Evolutionary conservation across 2,797 vertebrate species (phyloP).

Genomic region (Oryzias dopingdopingensis): DNA sequence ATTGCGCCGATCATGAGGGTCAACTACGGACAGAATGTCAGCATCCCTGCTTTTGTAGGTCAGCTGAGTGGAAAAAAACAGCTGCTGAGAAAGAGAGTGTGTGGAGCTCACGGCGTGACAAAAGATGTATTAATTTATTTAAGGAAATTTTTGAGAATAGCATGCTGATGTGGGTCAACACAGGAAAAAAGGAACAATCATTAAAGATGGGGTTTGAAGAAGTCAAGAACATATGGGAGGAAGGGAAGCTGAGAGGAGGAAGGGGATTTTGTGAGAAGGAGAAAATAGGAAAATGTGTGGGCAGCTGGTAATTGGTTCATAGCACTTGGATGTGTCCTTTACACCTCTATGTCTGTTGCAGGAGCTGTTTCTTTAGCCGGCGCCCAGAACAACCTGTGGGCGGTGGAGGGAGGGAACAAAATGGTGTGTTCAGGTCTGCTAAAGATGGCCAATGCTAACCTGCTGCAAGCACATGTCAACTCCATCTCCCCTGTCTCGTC

Average conservation of each 20-base stretch:
- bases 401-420: conserved; percentile 96
- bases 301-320: conserved; percentile 58
- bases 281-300: conserved; percentile 50
- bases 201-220: conserved; percentile 14
- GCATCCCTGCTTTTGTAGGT: conserved; percentile 97
- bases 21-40: conserved; percentile 92
- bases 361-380: conserved; percentile 93
- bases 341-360: conserved; percentile 56
- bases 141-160: conserved; percentile 3
- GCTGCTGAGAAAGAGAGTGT: too few relatives aligned
- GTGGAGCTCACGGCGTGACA: conserved; percentile 1
- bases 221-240: conserved; percentile 38
- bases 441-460: conserved; percentile 87
- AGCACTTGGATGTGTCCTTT: conserved; percentile 39
- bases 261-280: conserved; percentile 27
- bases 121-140: background rate
- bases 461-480: conserved; percentile 85
- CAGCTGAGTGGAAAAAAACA: conserved; percentile 35
- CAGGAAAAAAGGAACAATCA: conserved; percentile 5
- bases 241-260: conserved; percentile 43
- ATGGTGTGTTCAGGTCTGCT: conserved; percentile 91
- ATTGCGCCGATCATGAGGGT: conserved; percentile 91
- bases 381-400: conserved; percentile 93
- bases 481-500: conserved; percentile 80
- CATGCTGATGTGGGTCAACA: conserved; percentile 30